Conservation (phyloP, 2,113 vertebrate species). For the Tragelaphus buxtoni region DNA sequence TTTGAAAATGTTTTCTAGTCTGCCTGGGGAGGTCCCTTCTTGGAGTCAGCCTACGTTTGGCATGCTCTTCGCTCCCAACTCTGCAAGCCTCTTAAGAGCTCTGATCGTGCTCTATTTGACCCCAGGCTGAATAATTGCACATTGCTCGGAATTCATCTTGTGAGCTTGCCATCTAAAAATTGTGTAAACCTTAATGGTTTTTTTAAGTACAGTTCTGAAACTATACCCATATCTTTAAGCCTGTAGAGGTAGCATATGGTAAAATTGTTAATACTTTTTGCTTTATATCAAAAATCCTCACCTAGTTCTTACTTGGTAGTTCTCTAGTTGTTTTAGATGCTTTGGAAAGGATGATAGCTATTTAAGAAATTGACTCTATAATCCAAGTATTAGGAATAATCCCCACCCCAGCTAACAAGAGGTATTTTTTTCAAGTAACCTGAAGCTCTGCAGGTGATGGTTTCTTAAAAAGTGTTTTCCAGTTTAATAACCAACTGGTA, state of each 20-base stretch:
- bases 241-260: not conserved
- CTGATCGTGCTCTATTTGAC: not conserved
- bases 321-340: not conserved
- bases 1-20: not conserved
- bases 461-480: conserved; percentile 20
- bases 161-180: conserved; percentile 24
- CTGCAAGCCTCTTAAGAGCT: conserved; percentile 35
- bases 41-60: not conserved
- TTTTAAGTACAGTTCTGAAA: not conserved
- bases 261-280: not conserved
- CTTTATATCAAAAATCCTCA: not conserved
- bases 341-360: not conserved
- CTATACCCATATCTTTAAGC: conserved; percentile 23
- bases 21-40: not conserved
- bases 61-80: not conserved
- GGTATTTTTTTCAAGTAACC: conserved; percentile 4
- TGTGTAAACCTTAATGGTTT: conserved; percentile 4
- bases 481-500: not conserved
- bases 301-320: not conserved
- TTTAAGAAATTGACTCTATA: not conserved
- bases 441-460: not conserved
- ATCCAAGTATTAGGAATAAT: not conserved
- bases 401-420: not conserved
- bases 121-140: conserved; percentile 5
- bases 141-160: conserved; percentile 26